Evolutionary conservation across 2,888 invertebrate genomes (phyloP), one percentile per base, ranked within the genome.

Genomic region (Pseudoips prasinana): DNA sequence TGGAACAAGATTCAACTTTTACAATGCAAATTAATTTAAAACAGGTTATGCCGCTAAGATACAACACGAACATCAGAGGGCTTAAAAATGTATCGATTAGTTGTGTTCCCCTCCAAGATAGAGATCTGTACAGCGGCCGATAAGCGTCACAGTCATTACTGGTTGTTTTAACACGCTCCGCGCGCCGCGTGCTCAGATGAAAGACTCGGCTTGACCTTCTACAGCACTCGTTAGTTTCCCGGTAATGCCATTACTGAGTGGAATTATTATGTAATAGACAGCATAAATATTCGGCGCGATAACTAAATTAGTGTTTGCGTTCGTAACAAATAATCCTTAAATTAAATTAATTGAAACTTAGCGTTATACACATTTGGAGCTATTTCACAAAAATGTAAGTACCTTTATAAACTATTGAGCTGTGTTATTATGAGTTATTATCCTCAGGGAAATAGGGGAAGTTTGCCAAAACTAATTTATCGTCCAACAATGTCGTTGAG

Each of bases 1-100:
- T 87, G 76, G 47, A 78, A 73, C 33, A 58, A 54, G n/a, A n/a
- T n/a, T n/a, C 47, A 47, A 14, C 14, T 5, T 14, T 14, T n/a
- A n/a, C n/a, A n/a, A n/a, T n/a, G n/a, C n/a, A n/a, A n/a, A n/a
- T n/a, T n/a, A n/a, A n/a, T n/a, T n/a, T n/a, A n/a, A n/a, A n/a
- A n/a, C n/a, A n/a, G n/a, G n/a, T n/a, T n/a, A n/a, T n/a, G n/a
- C n/a, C n/a, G n/a, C n/a, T n/a, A n/a, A n/a, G n/a, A n/a, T n/a
- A n/a, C n/a, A n/a, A n/a, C n/a, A n/a, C n/a, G n/a, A n/a, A n/a
- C n/a, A n/a, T n/a, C n/a, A n/a, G n/a, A n/a, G n/a, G n/a, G n/a
- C n/a, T n/a, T n/a, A 28, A 27, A 34, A 14, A 2, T 14, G 14
- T 14, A 5, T 14, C n/a, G 5, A 14, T 14, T 14, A 14, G 2